Conservation (phyloP, 2,888 invertebrate species). For the Mesorhabditis belari region DNA sequence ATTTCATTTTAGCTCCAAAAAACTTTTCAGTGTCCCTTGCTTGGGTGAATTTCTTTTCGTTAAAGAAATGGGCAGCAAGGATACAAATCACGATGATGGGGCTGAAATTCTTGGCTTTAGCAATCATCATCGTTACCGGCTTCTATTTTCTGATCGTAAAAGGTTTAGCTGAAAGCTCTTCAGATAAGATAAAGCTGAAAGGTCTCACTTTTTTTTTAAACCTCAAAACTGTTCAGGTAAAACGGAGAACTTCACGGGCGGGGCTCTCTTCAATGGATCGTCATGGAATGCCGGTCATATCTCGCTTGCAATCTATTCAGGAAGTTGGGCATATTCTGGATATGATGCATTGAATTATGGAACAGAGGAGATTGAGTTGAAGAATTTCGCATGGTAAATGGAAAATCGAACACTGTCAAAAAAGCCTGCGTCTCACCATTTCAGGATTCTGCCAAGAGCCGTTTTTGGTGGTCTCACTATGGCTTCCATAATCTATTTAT, state of each 20-base stretch:
- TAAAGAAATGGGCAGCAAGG: conserved; percentile 22
- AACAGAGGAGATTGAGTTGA: conserved; percentile 27
- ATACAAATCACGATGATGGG: conserved; percentile 27
- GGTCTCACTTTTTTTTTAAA: neutral
- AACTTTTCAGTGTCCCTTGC: conserved; percentile 24
- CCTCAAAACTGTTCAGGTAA: too few relatives aligned
- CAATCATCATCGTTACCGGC: conserved; percentile 24
- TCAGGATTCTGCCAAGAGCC: conserved; percentile 25
- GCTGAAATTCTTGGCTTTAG: conserved; percentile 22
- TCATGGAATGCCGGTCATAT: conserved; percentile 18
- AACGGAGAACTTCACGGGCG: conserved; percentile 11
- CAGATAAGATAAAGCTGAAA: neutral
- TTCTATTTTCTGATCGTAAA: conserved; percentile 23
- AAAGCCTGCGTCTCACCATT: neutral
- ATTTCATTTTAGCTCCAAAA: neutral
- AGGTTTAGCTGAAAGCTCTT: too few relatives aligned
- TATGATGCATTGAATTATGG: conserved; percentile 31
- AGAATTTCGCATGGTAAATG: conserved; percentile 20
- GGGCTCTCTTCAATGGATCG: conserved; percentile 16
- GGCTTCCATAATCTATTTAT: conserved; percentile 19
- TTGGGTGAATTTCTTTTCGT: conserved; percentile 23
- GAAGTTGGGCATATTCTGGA: conserved; percentile 32
- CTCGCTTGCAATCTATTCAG: conserved; percentile 26
- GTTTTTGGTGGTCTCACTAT: conserved; percentile 22
- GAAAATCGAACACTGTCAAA: neutral